These are phyloP conservation scores for Porites cylindrica DNA, from an alignment of 92 coral and sea anemone genomes.

Conservation along the genomic window DNA sequence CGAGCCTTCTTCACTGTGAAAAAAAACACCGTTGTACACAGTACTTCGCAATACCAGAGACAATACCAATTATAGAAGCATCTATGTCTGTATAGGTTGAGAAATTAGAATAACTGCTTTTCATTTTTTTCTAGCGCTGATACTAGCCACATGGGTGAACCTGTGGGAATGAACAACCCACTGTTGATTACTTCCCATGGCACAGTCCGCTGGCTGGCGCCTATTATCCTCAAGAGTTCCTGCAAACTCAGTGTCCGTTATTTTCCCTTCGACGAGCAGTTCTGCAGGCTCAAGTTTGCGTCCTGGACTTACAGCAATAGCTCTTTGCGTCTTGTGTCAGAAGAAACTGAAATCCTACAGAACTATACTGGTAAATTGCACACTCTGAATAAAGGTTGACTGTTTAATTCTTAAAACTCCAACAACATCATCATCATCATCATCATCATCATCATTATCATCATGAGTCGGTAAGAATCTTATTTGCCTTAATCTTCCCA, in stretches of 20 bases:
- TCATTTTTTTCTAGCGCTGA: conserved; percentile 74
- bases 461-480: not conserved
- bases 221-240: conserved; percentile 84
- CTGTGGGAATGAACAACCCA: conserved; percentile 82
- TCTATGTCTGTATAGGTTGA: too few species aligned
- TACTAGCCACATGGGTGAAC: conserved; percentile 78
- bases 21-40: too few species aligned
- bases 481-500: conserved; percentile 34
- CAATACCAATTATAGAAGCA: too few species aligned
- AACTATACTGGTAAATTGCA: conserved; percentile 84
- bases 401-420: not conserved
- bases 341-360: conserved; percentile 61
- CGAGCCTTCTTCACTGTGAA: too few species aligned
- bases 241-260: conserved; percentile 90
- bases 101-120: not conserved
- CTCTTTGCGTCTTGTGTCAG: conserved; percentile 60
- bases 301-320: conserved; percentile 87
- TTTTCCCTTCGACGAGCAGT: conserved; percentile 97
- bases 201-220: conserved; percentile 92
- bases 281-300: conserved; percentile 85
- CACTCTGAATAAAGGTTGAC: not conserved
- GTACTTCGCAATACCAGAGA: too few species aligned
- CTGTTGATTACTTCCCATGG: conserved; percentile 83
- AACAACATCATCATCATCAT: too few species aligned
- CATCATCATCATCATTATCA: too few species aligned